Conservation (phyloP, 2,797 vertebrate genomes). For the Myotis myotis region DNA sequence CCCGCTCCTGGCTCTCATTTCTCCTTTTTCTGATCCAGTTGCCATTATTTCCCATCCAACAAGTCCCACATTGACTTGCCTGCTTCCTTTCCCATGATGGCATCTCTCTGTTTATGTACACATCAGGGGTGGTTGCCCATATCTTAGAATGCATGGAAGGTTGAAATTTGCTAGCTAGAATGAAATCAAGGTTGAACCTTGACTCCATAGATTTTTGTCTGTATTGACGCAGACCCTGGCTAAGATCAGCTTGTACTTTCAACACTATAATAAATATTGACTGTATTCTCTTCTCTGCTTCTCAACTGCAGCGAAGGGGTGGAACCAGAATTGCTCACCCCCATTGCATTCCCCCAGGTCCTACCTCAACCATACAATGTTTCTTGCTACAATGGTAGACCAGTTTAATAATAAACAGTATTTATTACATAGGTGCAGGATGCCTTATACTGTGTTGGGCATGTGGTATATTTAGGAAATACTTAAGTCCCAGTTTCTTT, state of each 20-base stretch:
- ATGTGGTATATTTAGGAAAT: neutral
- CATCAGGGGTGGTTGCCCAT: neutral
- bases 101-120: accelerated
- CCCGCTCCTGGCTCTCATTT: accelerated
- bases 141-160: neutral
- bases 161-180: neutral
- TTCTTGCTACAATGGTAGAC: neutral
- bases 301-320: neutral
- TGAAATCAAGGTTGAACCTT: neutral
- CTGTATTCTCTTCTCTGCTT: neutral
- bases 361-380: neutral
- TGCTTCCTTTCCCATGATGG: neutral
- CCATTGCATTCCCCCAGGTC: accelerated
- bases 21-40: neutral
- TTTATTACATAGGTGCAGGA: neutral
- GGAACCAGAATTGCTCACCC: neutral
- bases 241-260: neutral
- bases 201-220: neutral
- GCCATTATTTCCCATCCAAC: neutral
- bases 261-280: neutral
- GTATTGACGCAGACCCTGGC: neutral
- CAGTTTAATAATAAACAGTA: neutral
- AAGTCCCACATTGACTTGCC: neutral
- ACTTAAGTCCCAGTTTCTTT: neutral
- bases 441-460: neutral